phyloP scores from a whole-genome alignment of 2,888 invertebrate species.

The Sussaba pulchella region DNA sequence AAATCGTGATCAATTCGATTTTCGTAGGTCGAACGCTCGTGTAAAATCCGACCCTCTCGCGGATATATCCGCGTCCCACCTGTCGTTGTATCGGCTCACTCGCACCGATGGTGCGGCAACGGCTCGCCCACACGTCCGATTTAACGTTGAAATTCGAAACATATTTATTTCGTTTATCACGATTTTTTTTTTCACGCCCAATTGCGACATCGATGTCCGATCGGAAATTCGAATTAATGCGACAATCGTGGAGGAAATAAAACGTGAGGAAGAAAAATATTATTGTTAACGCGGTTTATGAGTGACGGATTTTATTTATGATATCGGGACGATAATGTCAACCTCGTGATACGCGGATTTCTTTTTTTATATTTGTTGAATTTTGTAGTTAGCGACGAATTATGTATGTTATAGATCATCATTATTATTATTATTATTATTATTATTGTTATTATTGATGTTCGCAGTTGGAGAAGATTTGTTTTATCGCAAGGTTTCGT shows the following conservation, averaged over 20 bases:
- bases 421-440: no score
- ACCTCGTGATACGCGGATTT: neutral
- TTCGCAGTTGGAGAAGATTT: neutral
- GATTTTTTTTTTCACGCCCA: neutral
- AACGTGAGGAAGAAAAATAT: neutral
- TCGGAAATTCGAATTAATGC: neutral
- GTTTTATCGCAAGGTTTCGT: slow-evolving; percentile 14
- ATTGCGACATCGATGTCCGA: neutral
- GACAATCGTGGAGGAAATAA: neutral
- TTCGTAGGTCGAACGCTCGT: slow-evolving; percentile 40
- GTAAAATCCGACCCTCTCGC: neutral
- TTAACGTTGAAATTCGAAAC: slow-evolving; percentile 10
- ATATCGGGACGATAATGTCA: slow-evolving; percentile 34
- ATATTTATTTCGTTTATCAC: slow-evolving; percentile 7
- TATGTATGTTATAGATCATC: neutral
- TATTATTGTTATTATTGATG: neutral
- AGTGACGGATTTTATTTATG: neutral
- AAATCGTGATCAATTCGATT: slow-evolving; percentile 58
- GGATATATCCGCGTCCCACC: slow-evolving; percentile 11
- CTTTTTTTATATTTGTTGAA: slow-evolving; percentile 42
- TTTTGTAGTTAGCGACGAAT: slow-evolving; percentile 28
- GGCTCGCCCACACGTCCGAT: neutral
- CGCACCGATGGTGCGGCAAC: slow-evolving; percentile 20
- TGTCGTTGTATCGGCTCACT: slow-evolving; percentile 6
- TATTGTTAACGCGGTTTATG: neutral